These are phyloP conservation scores for Pocillopora verrucosa DNA, from an alignment of 64 coral and sea anemone genomes.

Conservation along the genomic window DNA sequence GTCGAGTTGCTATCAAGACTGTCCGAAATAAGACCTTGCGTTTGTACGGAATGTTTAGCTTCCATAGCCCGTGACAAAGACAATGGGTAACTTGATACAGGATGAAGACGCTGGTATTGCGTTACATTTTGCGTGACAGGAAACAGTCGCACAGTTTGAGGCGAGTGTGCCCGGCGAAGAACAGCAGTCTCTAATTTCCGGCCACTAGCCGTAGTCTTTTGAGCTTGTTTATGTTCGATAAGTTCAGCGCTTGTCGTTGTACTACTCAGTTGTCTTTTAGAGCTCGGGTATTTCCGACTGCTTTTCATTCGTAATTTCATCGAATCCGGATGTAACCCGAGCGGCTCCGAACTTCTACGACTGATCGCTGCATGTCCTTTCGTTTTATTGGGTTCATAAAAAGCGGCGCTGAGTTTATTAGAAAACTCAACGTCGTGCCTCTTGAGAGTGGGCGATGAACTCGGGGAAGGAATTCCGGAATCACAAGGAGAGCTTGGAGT, in stretches of 20 bases:
- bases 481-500: constrained; percentile 78
- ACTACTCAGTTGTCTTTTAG: constrained; percentile 78
- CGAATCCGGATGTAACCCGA: constrained; percentile 63
- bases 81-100: constrained; percentile 44
- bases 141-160: constrained; percentile 84
- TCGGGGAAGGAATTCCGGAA: constrained; percentile 62
- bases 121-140: constrained; percentile 79
- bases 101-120: constrained; percentile 60
- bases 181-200: constrained; percentile 85
- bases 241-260: constrained; percentile 97
- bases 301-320: constrained; percentile 76
- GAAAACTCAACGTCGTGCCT: constrained; percentile 75
- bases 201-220: constrained; percentile 81
- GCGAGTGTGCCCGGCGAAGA: constrained; percentile 80
- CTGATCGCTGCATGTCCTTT: constrained; percentile 33
- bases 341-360: constrained; percentile 82
- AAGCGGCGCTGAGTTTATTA: constrained; percentile 73
- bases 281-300: constrained; percentile 62
- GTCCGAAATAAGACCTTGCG: constrained; percentile 50
- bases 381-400: constrained; percentile 78
- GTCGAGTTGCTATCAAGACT: constrained; percentile 46
- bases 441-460: constrained; percentile 66
- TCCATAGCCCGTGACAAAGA: constrained; percentile 51
- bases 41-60: constrained; percentile 50
- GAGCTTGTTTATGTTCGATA: constrained; percentile 85